These are phyloP conservation scores for Stenopsyche tienmushanensis DNA, from an alignment of 1,140 invertebrate species.

Conservation along the genomic window DNA sequence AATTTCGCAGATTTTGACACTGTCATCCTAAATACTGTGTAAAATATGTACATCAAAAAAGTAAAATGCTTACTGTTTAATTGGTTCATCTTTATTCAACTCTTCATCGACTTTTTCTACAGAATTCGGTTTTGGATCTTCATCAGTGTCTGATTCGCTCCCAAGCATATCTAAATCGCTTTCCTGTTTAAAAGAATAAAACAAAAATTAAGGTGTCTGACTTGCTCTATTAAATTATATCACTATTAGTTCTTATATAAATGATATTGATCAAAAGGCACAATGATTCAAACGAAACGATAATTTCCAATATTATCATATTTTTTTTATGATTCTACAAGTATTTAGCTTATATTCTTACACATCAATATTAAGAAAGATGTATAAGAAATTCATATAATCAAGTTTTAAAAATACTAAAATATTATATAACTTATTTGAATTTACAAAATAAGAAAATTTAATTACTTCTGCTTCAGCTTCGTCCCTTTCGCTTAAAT, in stretches of 20 bases:
- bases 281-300: too few relatives aligned
- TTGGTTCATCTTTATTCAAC: conserved; percentile 49
- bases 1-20: not conserved
- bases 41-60: too few relatives aligned
- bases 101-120: conserved; percentile 48
- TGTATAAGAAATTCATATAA: too few relatives aligned
- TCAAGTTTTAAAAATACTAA: too few relatives aligned
- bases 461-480: conserved; percentile 74
- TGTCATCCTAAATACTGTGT: not conserved
- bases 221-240: too few relatives aligned
- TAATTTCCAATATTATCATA: too few relatives aligned
- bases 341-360: too few relatives aligned
- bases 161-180: conserved; percentile 55
- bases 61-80: conserved; percentile 59
- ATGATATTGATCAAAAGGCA: not conserved
- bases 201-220: conserved; percentile 20
- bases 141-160: conserved; percentile 65
- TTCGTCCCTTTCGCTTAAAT: conserved; percentile 75
- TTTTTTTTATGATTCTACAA: too few relatives aligned
- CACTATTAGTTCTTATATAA: conserved; percentile 7
- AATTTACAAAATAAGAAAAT: conserved; percentile 13
- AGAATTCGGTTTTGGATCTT: conserved; percentile 50
- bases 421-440: too few relatives aligned
- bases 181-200: conserved; percentile 45
- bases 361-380: too few relatives aligned